Evolutionary conservation across 2,113 vertebrate species (phyloP).

Genomic region (Protobothrops flavoviridis): DNA sequence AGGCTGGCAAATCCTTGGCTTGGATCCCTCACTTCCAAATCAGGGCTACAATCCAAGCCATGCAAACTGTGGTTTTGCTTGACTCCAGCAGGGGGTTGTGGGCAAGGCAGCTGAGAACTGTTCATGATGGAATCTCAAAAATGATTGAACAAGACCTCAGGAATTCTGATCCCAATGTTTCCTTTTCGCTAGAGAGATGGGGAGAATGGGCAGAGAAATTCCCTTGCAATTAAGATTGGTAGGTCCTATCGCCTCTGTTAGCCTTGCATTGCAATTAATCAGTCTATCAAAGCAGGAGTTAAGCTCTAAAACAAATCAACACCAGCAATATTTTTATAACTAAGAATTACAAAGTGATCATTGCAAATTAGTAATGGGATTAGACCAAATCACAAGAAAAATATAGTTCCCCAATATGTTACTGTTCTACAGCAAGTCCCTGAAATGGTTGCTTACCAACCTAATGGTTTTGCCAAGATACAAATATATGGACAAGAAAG

Average conservation of each 20-base stretch:
- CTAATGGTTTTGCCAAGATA: not conserved
- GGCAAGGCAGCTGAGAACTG: not conserved
- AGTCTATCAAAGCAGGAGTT: not conserved
- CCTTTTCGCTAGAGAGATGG: not conserved
- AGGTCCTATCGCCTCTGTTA: not conserved
- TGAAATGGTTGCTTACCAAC: not conserved
- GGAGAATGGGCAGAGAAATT: not conserved
- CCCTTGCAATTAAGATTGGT: not conserved
- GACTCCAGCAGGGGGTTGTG: not conserved
- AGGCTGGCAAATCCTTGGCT: not conserved
- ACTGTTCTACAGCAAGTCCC: not conserved
- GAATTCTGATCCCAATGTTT: conserved; percentile 15
- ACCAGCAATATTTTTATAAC: not conserved
- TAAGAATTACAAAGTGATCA: not conserved
- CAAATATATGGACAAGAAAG: not conserved
- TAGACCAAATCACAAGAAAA: not conserved
- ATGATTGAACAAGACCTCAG: conserved; percentile 2
- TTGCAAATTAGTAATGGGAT: not conserved
- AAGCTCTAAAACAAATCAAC: not conserved
- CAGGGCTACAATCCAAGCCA: not conserved
- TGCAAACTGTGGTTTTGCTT: not conserved
- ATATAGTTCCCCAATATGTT: not conserved
- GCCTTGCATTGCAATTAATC: not conserved
- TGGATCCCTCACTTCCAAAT: not conserved
- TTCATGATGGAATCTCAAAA: conserved; percentile 5